Evolutionary conservation across 2,888 invertebrate species (phyloP).

Genomic region (Clistopyga incitator): DNA sequence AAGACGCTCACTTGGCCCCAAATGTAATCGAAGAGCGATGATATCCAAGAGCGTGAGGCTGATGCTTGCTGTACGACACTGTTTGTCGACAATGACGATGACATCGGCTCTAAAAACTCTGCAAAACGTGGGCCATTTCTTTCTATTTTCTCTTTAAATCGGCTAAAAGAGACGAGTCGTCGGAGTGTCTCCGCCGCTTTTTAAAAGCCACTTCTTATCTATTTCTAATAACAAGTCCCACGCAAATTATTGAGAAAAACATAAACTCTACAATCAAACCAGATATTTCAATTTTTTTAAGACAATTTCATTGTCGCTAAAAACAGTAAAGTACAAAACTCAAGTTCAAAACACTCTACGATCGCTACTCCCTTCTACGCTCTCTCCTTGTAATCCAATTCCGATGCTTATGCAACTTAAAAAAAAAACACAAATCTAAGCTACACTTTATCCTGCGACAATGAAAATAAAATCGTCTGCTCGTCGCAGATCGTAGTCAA

Average conservation of each 20-base stretch:
- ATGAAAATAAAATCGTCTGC: too few species aligned
- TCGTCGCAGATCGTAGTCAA: too few species aligned
- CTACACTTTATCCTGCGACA: too few species aligned
- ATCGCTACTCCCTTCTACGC: too few species aligned
- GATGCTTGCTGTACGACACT: slow-evolving; percentile 81
- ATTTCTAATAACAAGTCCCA: neutral
- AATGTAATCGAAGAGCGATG: slow-evolving; percentile 83
- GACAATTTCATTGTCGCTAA: too few species aligned
- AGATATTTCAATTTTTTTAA: too few species aligned
- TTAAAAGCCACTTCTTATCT: neutral
- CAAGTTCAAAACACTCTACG: too few species aligned
- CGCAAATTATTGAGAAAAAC: neutral
- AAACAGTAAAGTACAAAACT: too few species aligned
- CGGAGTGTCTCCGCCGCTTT: neutral
- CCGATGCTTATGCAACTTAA: too few species aligned
- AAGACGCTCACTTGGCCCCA: slow-evolving; percentile 84
- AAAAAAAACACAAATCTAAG: too few species aligned
- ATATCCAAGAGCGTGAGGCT: slow-evolving; percentile 83
- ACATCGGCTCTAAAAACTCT: slow-evolving; percentile 83
- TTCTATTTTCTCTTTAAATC: slow-evolving; percentile 5
- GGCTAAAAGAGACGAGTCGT: slow-evolving; percentile 4
- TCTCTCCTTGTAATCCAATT: too few species aligned
- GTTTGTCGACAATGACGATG: slow-evolving; percentile 82
- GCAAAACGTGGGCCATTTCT: slow-evolving; percentile 76
- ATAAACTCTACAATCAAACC: neutral